A percentile compares a stretch with the other conserved stretches of the same genome.
Conservation (phyloP, 2,888 invertebrate species). For the Oscheius sp. region DNA sequence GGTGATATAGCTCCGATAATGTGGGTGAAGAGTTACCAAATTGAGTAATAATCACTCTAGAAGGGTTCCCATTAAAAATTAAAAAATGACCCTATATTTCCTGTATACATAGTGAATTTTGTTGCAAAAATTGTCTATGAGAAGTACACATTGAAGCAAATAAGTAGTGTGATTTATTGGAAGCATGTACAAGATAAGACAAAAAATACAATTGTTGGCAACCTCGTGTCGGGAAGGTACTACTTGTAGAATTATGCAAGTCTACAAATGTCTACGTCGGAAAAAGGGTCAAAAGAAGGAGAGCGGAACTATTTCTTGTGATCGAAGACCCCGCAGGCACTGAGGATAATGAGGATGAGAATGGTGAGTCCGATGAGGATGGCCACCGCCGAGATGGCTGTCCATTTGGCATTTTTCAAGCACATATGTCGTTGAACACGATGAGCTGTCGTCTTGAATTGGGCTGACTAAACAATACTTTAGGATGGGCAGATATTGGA, state of each 20-base stretch:
- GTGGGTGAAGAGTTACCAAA: too few species aligned
- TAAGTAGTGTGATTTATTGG: constrained; percentile 10
- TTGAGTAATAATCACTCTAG: too few species aligned
- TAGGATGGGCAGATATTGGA: background rate
- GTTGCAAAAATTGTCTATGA: too few species aligned
- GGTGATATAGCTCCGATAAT: too few species aligned
- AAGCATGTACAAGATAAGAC: constrained; percentile 3
- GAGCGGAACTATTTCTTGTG: constrained; percentile 30
- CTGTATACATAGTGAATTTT: too few species aligned
- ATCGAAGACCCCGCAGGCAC: constrained; percentile 42
- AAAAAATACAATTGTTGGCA: background rate
- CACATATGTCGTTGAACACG: constrained; percentile 71
- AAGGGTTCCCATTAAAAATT: too few species aligned
- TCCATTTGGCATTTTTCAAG: constrained; percentile 69
- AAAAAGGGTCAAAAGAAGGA: background rate
- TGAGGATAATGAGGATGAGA: constrained; percentile 45
- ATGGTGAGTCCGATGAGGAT: constrained; percentile 41
- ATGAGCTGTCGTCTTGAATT: constrained; percentile 67
- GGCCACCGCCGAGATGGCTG: constrained; percentile 58
- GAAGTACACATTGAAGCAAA: background rate
- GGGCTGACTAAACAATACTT: constrained; percentile 46
- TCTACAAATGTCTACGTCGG: constrained; percentile 8
- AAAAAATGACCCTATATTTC: too few species aligned
- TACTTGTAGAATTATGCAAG: constrained; percentile 1
- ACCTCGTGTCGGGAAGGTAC: background rate